These are phyloP conservation scores for Camponotus vicinus DNA, from an alignment of 1,140 invertebrate genomes.

Conservation along the genomic window DNA sequence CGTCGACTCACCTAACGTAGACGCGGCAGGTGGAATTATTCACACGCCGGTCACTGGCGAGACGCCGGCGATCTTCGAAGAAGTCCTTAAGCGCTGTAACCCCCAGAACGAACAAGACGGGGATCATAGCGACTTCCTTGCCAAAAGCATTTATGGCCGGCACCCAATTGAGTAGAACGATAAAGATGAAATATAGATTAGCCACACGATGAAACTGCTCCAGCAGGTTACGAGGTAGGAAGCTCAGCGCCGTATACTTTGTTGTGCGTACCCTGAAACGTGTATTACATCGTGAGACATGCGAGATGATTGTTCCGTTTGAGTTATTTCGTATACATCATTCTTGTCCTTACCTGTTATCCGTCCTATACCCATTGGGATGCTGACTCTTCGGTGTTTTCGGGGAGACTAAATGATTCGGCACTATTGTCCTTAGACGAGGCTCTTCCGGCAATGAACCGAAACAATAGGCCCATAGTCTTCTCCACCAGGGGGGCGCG, in stretches of 20 bases:
- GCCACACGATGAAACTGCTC: slow-evolving; percentile 99
- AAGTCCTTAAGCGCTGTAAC: slow-evolving; percentile 99
- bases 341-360: slow-evolving; percentile 88
- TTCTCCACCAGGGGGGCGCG: slow-evolving; percentile 90
- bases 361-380: slow-evolving; percentile 92
- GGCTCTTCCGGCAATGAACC: slow-evolving; percentile 89
- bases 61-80: slow-evolving; percentile 97
- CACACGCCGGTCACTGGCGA: slow-evolving; percentile 96
- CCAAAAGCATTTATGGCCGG: slow-evolving; percentile 97
- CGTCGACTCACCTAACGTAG: slow-evolving; percentile 93
- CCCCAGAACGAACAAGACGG: slow-evolving; percentile 96
- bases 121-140: slow-evolving; percentile 98
- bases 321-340: background rate
- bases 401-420: slow-evolving; percentile 93
- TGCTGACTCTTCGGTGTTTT: slow-evolving; percentile 92
- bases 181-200: slow-evolving; percentile 99
- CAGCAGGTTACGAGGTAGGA: slow-evolving; percentile 98
- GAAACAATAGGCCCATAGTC: slow-evolving; percentile 87
- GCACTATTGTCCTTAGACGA: slow-evolving; percentile 91
- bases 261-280: slow-evolving; percentile 93
- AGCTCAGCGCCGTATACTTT: slow-evolving; percentile 97
- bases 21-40: slow-evolving; percentile 97
- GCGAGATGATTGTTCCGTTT: background rate
- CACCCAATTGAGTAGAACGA: slow-evolving; percentile 98
- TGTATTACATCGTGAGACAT: background rate